Evolutionary conservation across 2,888 invertebrate species (phyloP).

Genomic region (Drosophila conformis): DNA sequence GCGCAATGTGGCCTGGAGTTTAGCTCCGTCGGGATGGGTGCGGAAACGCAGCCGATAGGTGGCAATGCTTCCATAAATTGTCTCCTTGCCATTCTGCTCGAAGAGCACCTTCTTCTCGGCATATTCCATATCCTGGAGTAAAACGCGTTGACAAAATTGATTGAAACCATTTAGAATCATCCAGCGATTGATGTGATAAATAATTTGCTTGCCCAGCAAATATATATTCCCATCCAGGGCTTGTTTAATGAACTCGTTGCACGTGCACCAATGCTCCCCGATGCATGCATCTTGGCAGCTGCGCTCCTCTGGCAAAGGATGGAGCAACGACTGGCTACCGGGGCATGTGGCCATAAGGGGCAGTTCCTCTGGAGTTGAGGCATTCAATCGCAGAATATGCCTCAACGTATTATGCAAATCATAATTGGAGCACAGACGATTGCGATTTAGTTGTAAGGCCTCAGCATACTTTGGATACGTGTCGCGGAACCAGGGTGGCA

Average conservation of each 20-base stretch:
- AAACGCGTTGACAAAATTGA: slow-evolving; percentile 33
- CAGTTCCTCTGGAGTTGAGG: slow-evolving; percentile 53
- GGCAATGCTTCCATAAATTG: slow-evolving; percentile 25
- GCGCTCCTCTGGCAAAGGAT: slow-evolving; percentile 86
- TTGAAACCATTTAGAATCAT: slow-evolving; percentile 33
- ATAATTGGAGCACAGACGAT: slow-evolving; percentile 89
- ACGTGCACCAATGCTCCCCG: slow-evolving; percentile 90
- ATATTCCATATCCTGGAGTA: slow-evolving; percentile 33
- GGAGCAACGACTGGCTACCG: slow-evolving; percentile 88
- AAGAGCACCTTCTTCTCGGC: slow-evolving; percentile 31
- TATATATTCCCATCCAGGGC: slow-evolving; percentile 77
- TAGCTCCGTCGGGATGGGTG: slow-evolving; percentile 87
- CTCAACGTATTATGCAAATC: slow-evolving; percentile 89
- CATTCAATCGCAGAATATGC: slow-evolving; percentile 86
- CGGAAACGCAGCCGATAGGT: slow-evolving; percentile 86
- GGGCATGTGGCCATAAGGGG: slow-evolving; percentile 86
- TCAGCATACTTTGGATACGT: slow-evolving; percentile 86
- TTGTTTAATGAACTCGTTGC: slow-evolving; percentile 85
- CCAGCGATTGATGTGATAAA: slow-evolving; percentile 62
- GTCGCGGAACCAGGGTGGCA: slow-evolving; percentile 87
- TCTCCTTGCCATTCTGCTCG: slow-evolving; percentile 12
- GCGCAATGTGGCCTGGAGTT: slow-evolving; percentile 89
- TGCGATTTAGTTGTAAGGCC: slow-evolving; percentile 87
- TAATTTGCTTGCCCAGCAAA: slow-evolving; percentile 76
- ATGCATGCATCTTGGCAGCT: slow-evolving; percentile 89